These are phyloP conservation scores for Neoitamus cyanurus DNA, from an alignment of 2,888 invertebrate species.

Conservation along the genomic window DNA sequence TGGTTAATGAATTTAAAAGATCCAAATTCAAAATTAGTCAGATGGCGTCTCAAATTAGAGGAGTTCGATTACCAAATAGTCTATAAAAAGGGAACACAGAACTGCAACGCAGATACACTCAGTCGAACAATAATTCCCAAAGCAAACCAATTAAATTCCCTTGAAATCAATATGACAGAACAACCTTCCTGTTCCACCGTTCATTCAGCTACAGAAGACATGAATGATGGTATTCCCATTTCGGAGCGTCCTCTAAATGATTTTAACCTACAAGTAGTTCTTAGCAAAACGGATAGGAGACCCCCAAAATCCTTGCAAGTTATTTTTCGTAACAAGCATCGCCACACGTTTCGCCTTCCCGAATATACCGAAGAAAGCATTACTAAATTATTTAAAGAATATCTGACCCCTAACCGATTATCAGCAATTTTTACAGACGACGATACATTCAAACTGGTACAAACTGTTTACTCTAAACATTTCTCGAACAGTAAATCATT, in stretches of 20 bases:
- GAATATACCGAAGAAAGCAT: background rate
- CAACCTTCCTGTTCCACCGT: background rate
- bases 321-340: slow-evolving; percentile 49
- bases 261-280: background rate
- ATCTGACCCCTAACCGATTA: slow-evolving; percentile 49
- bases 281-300: no score
- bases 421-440: slow-evolving; percentile 49
- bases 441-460: slow-evolving; percentile 47
- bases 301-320: no score
- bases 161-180: background rate
- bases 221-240: slow-evolving; percentile 17
- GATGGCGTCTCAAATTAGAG: no score
- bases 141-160: background rate
- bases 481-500: no score
- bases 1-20: no score
- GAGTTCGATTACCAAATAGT: no score
- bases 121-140: background rate
- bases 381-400: slow-evolving; percentile 48
- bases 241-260: background rate
- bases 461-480: slow-evolving; percentile 49
- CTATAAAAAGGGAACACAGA: background rate
- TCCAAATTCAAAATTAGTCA: no score
- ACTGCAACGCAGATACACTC: background rate
- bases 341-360: background rate
- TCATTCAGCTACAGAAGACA: slow-evolving; percentile 20